Percentiles rank a stretch among this genome's conserved stretches.
These are phyloP conservation scores for Tachysurus fulvidraco DNA, from an alignment of 2,113 vertebrate species.

Conservation along the genomic window DNA sequence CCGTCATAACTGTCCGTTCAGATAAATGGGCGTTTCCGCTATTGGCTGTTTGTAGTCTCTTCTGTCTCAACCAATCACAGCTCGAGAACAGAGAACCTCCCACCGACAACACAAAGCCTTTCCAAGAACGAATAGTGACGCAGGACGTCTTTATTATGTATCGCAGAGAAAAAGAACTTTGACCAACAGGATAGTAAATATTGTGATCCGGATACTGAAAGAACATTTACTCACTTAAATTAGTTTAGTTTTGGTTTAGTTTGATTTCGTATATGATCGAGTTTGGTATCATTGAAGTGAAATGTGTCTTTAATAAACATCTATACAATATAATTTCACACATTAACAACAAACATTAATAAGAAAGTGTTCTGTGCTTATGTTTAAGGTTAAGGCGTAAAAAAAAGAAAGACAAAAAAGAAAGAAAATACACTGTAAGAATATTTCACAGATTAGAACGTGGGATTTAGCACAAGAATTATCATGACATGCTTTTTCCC, in stretches of 20 bases:
- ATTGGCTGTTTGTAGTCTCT: background rate
- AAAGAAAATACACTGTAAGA: background rate
- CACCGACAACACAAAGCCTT: slow-evolving; percentile 15
- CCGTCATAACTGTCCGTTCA: background rate
- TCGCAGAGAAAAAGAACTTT: background rate
- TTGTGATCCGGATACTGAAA: background rate
- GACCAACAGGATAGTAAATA: slow-evolving; percentile 18
- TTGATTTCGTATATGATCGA: background rate
- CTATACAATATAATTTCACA: background rate
- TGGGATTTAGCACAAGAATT: too few relatives aligned
- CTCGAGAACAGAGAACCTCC: background rate
- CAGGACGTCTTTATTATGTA: background rate
- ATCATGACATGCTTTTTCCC: background rate
- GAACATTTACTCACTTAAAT: background rate
- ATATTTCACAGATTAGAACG: background rate
- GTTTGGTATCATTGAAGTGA: background rate
- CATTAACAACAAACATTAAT: background rate
- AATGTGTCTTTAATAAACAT: background rate
- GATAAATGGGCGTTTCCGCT: background rate
- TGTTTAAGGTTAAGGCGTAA: background rate
- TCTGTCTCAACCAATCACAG: slow-evolving; percentile 21
- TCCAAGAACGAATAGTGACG: slow-evolving; percentile 34
- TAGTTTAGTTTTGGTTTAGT: background rate
- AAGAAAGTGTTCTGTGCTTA: background rate
- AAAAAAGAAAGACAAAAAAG: too few relatives aligned